Conservation (phyloP, 2,113 vertebrate genomes). For the Poecile atricapillus region DNA sequence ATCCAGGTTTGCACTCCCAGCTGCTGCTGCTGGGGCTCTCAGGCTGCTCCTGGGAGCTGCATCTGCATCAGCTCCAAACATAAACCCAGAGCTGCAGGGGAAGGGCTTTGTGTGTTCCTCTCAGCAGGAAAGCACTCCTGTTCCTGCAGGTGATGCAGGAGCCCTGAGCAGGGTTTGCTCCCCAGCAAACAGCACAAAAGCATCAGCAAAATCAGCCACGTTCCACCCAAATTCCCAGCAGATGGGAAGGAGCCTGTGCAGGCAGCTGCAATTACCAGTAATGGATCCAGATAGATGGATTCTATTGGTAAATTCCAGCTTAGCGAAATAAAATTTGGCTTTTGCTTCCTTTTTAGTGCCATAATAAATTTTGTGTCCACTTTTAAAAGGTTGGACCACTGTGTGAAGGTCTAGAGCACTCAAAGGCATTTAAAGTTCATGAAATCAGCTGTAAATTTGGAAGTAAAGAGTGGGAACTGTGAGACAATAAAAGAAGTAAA, state of each 20-base stretch:
- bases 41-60: fast-evolving
- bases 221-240: not conserved
- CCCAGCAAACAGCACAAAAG: not conserved
- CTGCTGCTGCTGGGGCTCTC: not conserved
- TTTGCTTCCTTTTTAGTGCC: conserved; percentile 17
- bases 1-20: not conserved
- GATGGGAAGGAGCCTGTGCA: not conserved
- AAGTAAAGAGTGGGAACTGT: not conserved
- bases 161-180: not conserved
- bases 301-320: conserved; percentile 16
- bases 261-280: not conserved
- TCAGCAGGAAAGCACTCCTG: not conserved
- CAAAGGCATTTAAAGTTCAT: conserved; percentile 3
- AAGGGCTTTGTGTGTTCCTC: not conserved
- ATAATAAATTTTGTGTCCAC: not conserved
- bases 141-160: not conserved
- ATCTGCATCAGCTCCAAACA: fast-evolving
- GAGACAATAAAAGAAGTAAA: not conserved
- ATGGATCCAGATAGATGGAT: not conserved
- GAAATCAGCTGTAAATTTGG: not conserved
- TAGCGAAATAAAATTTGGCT: not conserved
- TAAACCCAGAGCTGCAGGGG: not conserved
- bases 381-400: not conserved
- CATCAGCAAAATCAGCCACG: not conserved
- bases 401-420: not conserved